Conservation (phyloP, 2,888 invertebrate genomes). For the Pollenia angustigena region DNA sequence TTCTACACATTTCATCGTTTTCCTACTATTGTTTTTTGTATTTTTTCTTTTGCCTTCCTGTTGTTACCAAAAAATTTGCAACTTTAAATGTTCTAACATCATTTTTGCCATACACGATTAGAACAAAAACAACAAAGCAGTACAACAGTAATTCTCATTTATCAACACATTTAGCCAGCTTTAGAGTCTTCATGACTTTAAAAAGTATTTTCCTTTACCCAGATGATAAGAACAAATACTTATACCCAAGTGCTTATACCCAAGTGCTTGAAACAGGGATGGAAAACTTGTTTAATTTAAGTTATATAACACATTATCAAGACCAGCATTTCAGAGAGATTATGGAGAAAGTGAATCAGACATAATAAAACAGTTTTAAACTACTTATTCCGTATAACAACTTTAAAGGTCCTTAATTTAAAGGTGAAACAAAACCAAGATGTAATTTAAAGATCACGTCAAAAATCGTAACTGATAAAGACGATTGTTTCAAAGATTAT, state of each 20-base stretch:
- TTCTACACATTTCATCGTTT: constrained; percentile 7
- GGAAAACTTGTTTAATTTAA: not conserved
- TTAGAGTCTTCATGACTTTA: constrained; percentile 51
- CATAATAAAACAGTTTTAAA: no score
- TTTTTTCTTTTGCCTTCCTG: constrained; percentile 1
- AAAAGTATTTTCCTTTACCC: not conserved
- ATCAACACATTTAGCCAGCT: constrained; percentile 66
- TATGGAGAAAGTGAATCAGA: no score
- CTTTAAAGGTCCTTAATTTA: no score
- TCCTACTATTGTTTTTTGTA: not conserved
- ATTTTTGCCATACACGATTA: not conserved
- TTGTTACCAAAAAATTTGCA: constrained; percentile 38
- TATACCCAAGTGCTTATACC: not conserved
- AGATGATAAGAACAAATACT: constrained; percentile 29
- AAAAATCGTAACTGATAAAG: no score
- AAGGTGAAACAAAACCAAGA: no score
- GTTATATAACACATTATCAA: no score
- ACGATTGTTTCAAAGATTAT: no score
- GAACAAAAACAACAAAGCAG: not conserved
- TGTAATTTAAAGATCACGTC: no score
- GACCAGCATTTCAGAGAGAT: no score
- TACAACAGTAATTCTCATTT: constrained; percentile 49
- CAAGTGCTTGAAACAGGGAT: not conserved
- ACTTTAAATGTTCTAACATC: constrained; percentile 12
- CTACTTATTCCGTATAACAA: no score